A percentile compares a stretch with the other conserved stretches of the same genome.
Evolutionary conservation across 2,113 vertebrate genomes (phyloP).

Genomic region (Eurystomus gularis): DNA sequence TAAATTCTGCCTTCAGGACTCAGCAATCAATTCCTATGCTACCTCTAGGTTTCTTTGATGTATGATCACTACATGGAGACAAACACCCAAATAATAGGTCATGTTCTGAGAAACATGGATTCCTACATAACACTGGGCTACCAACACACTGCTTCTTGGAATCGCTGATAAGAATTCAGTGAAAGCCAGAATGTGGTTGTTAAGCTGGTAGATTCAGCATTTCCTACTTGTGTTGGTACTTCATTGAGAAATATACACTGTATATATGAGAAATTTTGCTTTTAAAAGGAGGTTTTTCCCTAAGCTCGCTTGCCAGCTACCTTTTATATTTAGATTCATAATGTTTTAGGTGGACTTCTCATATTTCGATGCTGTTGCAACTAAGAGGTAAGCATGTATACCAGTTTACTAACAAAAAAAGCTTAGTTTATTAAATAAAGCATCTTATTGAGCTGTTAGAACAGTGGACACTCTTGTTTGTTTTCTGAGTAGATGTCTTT

Average conservation of each 20-base stretch:
- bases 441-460: not conserved
- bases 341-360: not conserved
- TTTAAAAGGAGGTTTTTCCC: not conserved
- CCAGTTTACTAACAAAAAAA: not conserved
- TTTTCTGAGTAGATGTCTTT: not conserved
- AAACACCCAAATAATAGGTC: accelerated
- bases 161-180: not conserved
- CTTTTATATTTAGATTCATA: not conserved
- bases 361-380: not conserved
- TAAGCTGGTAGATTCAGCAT: not conserved
- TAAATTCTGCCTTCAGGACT: not conserved
- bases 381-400: not conserved
- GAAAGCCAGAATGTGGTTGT: not conserved
- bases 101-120: not conserved
- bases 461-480: not conserved
- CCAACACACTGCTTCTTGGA: not conserved
- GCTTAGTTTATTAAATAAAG: not conserved
- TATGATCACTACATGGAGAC: not conserved
- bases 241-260: not conserved
- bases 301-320: not conserved
- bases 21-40: not conserved
- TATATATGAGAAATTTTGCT: not conserved
- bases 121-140: not conserved
- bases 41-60: not conserved
- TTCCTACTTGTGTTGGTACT: not conserved